These are phyloP conservation scores for Atta colombica DNA, from an alignment of 1,140 invertebrate species.

Conservation along the genomic window DNA sequence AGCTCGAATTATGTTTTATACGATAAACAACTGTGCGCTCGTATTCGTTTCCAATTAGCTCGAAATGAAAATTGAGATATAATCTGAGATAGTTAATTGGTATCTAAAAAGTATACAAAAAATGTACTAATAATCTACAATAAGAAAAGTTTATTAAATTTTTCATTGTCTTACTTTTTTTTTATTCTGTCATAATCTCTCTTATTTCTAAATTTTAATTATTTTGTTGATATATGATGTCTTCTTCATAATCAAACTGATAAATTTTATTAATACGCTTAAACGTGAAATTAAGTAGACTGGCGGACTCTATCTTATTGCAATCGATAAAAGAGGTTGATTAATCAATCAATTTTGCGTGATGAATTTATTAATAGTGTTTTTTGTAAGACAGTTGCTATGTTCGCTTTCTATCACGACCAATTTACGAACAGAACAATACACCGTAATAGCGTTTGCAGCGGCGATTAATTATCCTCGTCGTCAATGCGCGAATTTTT, in stretches of 20 bases:
- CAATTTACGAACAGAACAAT: constrained; percentile 57
- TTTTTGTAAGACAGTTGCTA: not conserved
- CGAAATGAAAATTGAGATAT: not conserved
- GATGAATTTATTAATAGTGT: constrained; percentile 47
- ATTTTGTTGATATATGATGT: not conserved
- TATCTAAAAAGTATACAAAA: not conserved
- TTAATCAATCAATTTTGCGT: not conserved
- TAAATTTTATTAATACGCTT: not conserved
- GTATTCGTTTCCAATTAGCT: not conserved
- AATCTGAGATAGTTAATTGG: not conserved
- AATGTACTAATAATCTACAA: not conserved
- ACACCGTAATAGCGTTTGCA: constrained; percentile 51
- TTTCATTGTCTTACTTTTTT: not conserved
- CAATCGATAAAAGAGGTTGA: not conserved
- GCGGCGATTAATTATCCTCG: constrained; percentile 63
- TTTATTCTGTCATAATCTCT: not conserved
- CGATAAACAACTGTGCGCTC: constrained; percentile 9
- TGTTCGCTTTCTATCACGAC: constrained; percentile 27
- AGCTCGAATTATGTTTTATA: not conserved
- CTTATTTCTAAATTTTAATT: not conserved
- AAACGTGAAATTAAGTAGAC: constrained; percentile 7
- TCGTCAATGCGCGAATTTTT: constrained; percentile 7
- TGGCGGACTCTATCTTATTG: constrained; percentile 16
- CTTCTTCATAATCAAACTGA: not conserved
- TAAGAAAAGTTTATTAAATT: not conserved